These are phyloP conservation scores for Montipora capitata DNA, from an alignment of 92 coral and sea anemone genomes.

Conservation along the genomic window DNA sequence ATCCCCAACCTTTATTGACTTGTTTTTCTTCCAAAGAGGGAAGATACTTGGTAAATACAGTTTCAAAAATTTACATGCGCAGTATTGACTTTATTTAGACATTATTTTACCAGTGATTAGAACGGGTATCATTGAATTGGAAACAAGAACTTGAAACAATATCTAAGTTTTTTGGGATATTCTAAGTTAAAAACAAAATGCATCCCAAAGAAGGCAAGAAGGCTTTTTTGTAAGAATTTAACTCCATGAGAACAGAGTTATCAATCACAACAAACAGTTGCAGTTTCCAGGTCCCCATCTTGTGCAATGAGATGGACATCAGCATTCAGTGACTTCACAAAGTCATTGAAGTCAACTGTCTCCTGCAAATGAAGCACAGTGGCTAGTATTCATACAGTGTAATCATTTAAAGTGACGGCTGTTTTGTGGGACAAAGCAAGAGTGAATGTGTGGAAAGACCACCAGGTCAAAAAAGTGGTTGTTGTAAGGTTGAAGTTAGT, in stretches of 20 bases:
- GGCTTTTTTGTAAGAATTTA: not conserved
- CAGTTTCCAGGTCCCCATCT: not conserved
- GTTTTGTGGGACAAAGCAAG: not conserved
- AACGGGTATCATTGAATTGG: no score
- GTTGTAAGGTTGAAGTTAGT: not conserved
- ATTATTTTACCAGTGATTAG: no score
- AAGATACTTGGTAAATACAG: no score
- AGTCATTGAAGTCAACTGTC: not conserved
- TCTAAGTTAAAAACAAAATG: constrained; percentile 11
- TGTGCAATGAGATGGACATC: not conserved
- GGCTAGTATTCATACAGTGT: not conserved
- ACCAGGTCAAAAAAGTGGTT: not conserved
- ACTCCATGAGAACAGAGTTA: not conserved
- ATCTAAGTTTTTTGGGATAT: constrained; percentile 1
- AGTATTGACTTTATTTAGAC: no score
- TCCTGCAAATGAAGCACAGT: not conserved
- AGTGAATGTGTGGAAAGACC: not conserved
- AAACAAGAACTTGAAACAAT: not conserved
- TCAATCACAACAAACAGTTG: not conserved
- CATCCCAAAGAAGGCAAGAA: constrained; percentile 5
- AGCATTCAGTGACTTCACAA: not conserved
- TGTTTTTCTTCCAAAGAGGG: no score
- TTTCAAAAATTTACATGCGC: no score
- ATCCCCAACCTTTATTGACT: no score
- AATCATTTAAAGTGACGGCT: not conserved